Base-by-base conservation (phyloP, 2,797 vertebrate species). In the Arctocebus calabarensis region DNA sequence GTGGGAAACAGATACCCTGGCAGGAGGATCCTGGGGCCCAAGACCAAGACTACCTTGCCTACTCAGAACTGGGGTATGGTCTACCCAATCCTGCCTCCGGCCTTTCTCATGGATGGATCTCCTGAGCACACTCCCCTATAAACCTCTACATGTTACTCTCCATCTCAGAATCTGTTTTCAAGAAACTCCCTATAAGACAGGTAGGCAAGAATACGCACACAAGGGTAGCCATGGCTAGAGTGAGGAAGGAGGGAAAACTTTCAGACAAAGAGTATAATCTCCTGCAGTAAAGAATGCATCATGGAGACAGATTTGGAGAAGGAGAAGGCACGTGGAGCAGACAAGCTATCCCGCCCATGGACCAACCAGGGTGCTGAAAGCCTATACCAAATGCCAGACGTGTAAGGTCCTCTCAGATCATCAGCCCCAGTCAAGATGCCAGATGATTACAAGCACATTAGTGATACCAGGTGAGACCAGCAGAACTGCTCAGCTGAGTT, bases 401-500 rank as follows among this genome's bases (percentile, higher is more conserved):
- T 5, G 40, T 2, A 74, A 86, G 64, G 73, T 55, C 45, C 23
- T 37, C 85, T 84, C 16, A 48, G 83, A 34, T 32, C 25, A 37
- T 45, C 64, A 25, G 57, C 16, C 48, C 74, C 57, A 9, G 45
- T 52, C 64, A 66, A 59, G 64, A 84, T n/a, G 64, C 88, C 61
- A 88, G 83, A 61, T 48, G 75, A 75, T 1, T 61, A 29, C 57
- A 79, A 43, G 52, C 59, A 32, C 48, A 4, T 77, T 25, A 3
- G 23, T 29, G 66, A 84, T 27, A 61, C 70, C 91, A 86, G 52
- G 59, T 40, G 82, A 93, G 82, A 40, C 12, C 64, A 40, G n/a
- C 52, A 93, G 83, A 90, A 45, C 70, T 7, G 27, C 81, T 94
- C 71, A 43, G 83, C 89, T 66, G 74, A 95, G 75, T 83, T 32